These are phyloP conservation scores for Axinella damicornis DNA, from an alignment of 37 sponge, comb jelly and placozoan species.

Conservation along the genomic window DNA sequence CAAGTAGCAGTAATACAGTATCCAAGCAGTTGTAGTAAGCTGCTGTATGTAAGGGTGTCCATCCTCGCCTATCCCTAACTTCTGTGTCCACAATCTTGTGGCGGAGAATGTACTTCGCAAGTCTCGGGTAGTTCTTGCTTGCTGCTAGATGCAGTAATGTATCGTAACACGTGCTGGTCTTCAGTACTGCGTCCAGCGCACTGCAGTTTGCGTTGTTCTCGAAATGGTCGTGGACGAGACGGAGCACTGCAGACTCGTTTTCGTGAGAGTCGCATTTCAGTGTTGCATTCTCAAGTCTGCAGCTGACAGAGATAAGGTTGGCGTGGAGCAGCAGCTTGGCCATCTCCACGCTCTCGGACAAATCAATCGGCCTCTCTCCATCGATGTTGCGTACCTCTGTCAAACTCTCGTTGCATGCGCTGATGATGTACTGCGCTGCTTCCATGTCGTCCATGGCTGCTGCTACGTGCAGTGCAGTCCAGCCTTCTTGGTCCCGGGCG, in stretches of 20 bases:
- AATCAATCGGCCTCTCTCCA: slow-evolving; percentile 75
- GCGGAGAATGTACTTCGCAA: slow-evolving; percentile 45
- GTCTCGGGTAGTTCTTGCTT: slow-evolving; percentile 61
- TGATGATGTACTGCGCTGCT: slow-evolving; percentile 58
- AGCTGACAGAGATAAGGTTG: slow-evolving; percentile 44
- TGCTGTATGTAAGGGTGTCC: slow-evolving; percentile 74
- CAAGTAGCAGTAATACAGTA: slow-evolving; percentile 45
- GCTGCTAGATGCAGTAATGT: slow-evolving; percentile 76
- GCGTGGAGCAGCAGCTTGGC: slow-evolving; percentile 61
- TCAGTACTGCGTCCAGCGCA: slow-evolving; percentile 32
- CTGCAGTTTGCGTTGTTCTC: slow-evolving; percentile 8
- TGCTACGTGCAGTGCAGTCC: slow-evolving; percentile 78
- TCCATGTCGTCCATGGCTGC: slow-evolving; percentile 73
- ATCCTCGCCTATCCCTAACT: slow-evolving; percentile 54
- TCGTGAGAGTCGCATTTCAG: not conserved
- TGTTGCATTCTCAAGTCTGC: not conserved
- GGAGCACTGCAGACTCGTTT: slow-evolving; percentile 28
- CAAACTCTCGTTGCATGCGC: slow-evolving; percentile 10
- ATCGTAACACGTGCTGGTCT: slow-evolving; percentile 44
- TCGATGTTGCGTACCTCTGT: slow-evolving; percentile 45
- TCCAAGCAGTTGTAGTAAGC: slow-evolving; percentile 65
- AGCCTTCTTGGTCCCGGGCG: slow-evolving; percentile 58
- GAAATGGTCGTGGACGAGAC: slow-evolving; percentile 25
- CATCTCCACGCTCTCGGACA: slow-evolving; percentile 75
- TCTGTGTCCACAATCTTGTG: slow-evolving; percentile 26